Evolutionary conservation across 2,113 vertebrate genomes (phyloP).

Genomic region (Ailuropoda melanoleuca): DNA sequence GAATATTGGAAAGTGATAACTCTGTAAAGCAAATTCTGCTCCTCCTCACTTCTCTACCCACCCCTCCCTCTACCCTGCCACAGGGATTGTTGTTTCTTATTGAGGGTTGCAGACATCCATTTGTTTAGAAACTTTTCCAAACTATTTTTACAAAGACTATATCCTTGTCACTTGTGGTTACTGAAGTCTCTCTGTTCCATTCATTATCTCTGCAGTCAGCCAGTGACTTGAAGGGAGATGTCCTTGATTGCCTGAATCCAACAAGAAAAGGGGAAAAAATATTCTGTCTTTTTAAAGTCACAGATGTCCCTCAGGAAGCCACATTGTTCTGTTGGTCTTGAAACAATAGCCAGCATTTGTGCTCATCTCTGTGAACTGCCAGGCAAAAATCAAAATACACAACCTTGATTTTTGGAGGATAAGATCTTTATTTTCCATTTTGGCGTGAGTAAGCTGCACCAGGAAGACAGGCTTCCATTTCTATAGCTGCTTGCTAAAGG

Average conservation of each 20-base stretch:
- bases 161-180: background rate
- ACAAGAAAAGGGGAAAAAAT: background rate
- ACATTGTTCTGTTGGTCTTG: background rate
- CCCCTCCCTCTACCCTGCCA: too few species aligned
- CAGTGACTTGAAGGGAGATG: background rate
- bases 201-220: background rate
- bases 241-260: background rate
- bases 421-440: background rate
- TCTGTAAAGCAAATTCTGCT: background rate
- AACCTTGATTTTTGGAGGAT: background rate
- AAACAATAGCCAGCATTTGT: background rate
- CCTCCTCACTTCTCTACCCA: background rate
- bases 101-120: background rate
- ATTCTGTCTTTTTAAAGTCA: background rate
- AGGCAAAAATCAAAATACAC: background rate
- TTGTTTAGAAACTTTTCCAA: background rate
- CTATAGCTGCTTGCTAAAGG: background rate
- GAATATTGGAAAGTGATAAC: background rate
- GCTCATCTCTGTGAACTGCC: background rate
- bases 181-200: background rate
- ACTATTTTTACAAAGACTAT: background rate
- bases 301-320: background rate
- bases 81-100: background rate
- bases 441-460: background rate
- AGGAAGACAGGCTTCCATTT: background rate